Evolutionary conservation across 2,113 vertebrate genomes (phyloP).

Genomic region (Myanophis thanlyinensis): DNA sequence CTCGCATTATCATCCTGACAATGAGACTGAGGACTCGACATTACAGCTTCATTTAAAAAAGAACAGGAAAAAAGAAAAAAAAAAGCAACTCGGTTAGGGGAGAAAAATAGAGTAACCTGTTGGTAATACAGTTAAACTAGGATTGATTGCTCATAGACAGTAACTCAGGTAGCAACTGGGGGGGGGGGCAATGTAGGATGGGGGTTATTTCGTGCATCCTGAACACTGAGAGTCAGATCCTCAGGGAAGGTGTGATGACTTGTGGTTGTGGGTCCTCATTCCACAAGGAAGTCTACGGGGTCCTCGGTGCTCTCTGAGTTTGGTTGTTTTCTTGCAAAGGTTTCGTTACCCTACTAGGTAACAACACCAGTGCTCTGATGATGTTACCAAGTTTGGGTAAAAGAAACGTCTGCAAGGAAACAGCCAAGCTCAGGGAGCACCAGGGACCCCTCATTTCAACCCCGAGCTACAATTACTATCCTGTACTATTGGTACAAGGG

Average conservation of each 20-base stretch:
- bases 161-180: not conserved
- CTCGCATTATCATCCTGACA: constrained; percentile 31
- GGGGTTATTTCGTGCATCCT: not conserved
- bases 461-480: no score
- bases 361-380: not conserved
- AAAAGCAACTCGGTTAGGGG: not conserved
- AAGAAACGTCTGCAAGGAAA: not conserved
- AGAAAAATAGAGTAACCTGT: not conserved
- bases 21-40: constrained; percentile 37
- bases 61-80: no score
- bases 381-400: not conserved
- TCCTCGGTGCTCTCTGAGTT: not conserved
- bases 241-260: not conserved
- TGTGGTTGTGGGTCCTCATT: not conserved
- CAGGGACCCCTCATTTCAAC: not conserved
- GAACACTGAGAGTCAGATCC: not conserved
- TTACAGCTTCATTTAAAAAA: constrained; percentile 35
- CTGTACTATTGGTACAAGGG: not conserved
- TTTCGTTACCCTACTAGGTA: not conserved
- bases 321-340: not conserved
- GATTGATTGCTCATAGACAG: not conserved
- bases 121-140: not conserved
- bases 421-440: not conserved
- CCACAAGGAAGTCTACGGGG: not conserved
- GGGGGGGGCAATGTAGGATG: not conserved